Evolutionary conservation across 92 coral and sea anemone genomes (phyloP), one percentile per base, ranked within the genome.

Genomic region (Paramuricea clavata): DNA sequence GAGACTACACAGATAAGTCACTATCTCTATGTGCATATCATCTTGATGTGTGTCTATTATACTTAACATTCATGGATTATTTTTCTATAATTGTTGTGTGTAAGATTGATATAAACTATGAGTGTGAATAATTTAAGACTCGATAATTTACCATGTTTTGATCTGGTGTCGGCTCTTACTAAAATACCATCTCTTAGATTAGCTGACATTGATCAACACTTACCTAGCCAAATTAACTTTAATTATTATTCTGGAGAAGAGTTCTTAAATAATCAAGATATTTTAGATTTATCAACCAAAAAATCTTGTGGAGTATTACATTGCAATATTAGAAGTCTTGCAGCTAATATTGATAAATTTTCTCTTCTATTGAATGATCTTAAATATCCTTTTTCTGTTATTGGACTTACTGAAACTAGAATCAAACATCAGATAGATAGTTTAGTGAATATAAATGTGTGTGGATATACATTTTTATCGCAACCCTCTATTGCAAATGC

Each of bases 171-270:
- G 79, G 43, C 91, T 19, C 6, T 84, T 32, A 75, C 85, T 54
- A 82, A 76, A 36, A 83, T 87, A 31, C 88, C 91, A 36, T 79
- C 43, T 78, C 83, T 88, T 36, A 74, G 80, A 44, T 49, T 33
- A 42, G 67, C 88, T 52, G 94, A 91, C 77, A 60, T 71, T 62
- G 89, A 88, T 49, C 42, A 57, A 31, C 71, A 88, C 36, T 49
- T 89, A 69, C 92, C 92, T 7, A 47, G 79, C 62, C 83, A 68
- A 85, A 81, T 78, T 32, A 88, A 88, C 67, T 85, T 89, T 78
- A 52, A 91, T 33, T 88, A 91, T 72, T 88, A 83, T 71, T 60
- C 91, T 52, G 49, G 43, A 15, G 83, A 88, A 62, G 92, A 81
- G 33, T 90, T 90, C 10, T 83, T 83, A 43, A 78, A 61, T 50